phyloP scores from a whole-genome alignment of 2,113 vertebrate genomes.

The Limanda limanda region DNA sequence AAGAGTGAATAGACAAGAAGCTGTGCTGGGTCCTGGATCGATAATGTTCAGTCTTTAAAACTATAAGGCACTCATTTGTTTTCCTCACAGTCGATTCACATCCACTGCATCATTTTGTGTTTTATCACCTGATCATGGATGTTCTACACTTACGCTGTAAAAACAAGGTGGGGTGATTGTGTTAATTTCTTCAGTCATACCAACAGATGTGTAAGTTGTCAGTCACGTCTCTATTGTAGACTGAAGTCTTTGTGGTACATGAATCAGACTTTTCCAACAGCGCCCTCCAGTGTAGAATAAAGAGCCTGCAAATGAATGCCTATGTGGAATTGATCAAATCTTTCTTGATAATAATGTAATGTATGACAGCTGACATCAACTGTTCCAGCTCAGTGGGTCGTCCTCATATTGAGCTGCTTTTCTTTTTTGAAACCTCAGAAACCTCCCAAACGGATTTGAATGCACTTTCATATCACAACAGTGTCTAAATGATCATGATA shows the following conservation, averaged over 20 bases:
- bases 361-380: too few relatives aligned
- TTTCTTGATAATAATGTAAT: too few relatives aligned
- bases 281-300: constrained; percentile 33
- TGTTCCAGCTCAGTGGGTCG: too few relatives aligned
- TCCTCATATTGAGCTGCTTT: neutral
- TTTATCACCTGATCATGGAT: neutral
- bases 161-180: neutral
- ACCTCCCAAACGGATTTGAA: too few relatives aligned
- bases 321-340: too few relatives aligned
- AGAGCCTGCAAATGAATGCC: neutral
- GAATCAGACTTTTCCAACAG: constrained; percentile 20
- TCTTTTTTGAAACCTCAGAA: too few relatives aligned
- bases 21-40: too few relatives aligned
- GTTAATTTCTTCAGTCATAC: neutral
- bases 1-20: too few relatives aligned
- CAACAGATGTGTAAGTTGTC: neutral
- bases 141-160: neutral
- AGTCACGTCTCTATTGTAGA: neutral
- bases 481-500: too few relatives aligned
- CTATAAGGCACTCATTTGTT: neutral
- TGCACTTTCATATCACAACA: too few relatives aligned
- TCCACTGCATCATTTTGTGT: neutral
- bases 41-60: neutral
- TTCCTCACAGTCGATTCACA: neutral
- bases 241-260: neutral